These are phyloP conservation scores for Lysiphlebus fabarum DNA, from an alignment of 1,140 invertebrate genomes.

Conservation along the genomic window DNA sequence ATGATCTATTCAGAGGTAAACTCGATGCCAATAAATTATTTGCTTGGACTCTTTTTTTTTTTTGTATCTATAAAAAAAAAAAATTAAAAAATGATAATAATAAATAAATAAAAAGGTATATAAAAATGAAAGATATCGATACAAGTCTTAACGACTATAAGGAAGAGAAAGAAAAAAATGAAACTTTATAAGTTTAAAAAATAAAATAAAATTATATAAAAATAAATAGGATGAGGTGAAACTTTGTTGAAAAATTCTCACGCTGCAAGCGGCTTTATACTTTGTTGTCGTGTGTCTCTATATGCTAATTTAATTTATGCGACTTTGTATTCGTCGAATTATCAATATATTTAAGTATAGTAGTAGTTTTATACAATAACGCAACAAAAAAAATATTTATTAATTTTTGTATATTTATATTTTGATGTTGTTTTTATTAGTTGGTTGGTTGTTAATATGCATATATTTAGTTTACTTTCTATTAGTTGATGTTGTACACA, in stretches of 20 bases:
- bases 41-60: too few species aligned
- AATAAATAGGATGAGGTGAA: conserved; percentile 13
- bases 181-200: neutral
- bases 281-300: conserved; percentile 33
- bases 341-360: conserved; percentile 19
- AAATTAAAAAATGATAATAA: conserved; percentile 1
- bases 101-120: neutral
- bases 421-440: too few species aligned
- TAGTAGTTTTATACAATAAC: neutral
- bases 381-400: neutral
- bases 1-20: conserved; percentile 1
- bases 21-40: conserved; percentile 8
- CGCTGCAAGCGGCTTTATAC: conserved; percentile 39
- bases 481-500: too few species aligned
- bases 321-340: conserved; percentile 27
- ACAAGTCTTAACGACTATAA: too few species aligned
- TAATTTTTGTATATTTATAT: neutral
- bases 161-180: neutral
- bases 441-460: too few species aligned
- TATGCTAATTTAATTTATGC: conserved; percentile 50
- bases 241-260: conserved; percentile 31
- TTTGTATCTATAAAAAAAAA: too few species aligned
- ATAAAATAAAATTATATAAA: too few species aligned
- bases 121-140: neutral
- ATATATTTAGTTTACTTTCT: too few species aligned